A percentile compares a stretch with the other conserved stretches of the same genome.
Conservation (phyloP, 2,888 invertebrate genomes). For the Griposia aprilina region DNA sequence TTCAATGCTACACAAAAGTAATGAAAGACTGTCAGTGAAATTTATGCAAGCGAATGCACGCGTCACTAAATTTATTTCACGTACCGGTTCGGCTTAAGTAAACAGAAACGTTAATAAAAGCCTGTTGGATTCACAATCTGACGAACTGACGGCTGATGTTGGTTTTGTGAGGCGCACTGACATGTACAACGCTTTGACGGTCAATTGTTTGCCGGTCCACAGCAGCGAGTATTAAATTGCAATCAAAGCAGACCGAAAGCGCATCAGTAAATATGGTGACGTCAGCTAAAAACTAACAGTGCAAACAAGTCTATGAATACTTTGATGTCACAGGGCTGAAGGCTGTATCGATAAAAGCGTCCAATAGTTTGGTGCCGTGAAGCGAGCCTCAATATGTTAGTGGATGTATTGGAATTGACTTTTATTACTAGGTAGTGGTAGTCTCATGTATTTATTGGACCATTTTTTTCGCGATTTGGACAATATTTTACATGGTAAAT, state of each 20-base stretch:
- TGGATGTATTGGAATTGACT: background rate
- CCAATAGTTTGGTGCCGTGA: background rate
- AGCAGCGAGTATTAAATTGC: conserved; percentile 9
- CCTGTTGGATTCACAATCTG: background rate
- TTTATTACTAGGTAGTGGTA: background rate
- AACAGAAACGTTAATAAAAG: background rate
- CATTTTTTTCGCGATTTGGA: no score
- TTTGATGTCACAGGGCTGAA: background rate
- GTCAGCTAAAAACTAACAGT: background rate
- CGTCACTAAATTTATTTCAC: background rate
- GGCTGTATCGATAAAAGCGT: background rate
- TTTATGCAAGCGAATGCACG: background rate
- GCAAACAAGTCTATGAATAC: conserved; percentile 2
- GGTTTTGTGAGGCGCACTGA: background rate
- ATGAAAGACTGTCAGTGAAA: no score
- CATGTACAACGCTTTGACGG: background rate
- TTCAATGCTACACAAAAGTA: background rate
- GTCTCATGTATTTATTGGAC: background rate
- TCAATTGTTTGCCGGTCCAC: background rate
- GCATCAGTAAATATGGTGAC: conserved; percentile 4
- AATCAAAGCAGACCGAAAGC: background rate
- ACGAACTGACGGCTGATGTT: background rate
- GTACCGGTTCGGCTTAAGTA: background rate
- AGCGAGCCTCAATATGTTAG: background rate
- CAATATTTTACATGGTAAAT: no score